phyloP scores from a whole-genome alignment of 2,113 vertebrate species.

The Petrocephalus zakoni region DNA sequence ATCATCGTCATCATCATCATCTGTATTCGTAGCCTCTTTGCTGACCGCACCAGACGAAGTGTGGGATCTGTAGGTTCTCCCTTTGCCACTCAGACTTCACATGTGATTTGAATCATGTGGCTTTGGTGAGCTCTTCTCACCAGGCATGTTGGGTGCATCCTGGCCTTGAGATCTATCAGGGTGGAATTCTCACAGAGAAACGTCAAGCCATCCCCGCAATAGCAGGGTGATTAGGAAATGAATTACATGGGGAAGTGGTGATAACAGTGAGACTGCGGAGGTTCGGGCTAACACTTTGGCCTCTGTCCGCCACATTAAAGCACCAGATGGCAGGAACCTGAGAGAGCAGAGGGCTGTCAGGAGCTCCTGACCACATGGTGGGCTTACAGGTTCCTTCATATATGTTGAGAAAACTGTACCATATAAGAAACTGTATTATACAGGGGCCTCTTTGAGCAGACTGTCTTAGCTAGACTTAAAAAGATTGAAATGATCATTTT shows the following conservation, averaged over 20 bases:
- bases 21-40: constrained; percentile 12
- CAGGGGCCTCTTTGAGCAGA: background rate
- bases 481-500: background rate
- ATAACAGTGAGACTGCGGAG: background rate
- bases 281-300: background rate
- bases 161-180: background rate
- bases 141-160: background rate
- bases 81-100: background rate
- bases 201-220: background rate
- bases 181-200: background rate
- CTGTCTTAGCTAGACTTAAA: background rate
- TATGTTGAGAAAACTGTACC: background rate
- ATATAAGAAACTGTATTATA: background rate
- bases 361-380: background rate
- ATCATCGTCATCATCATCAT: constrained; percentile 40
- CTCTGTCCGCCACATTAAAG: background rate
- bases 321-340: constrained; percentile 23
- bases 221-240: background rate
- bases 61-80: background rate
- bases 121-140: background rate
- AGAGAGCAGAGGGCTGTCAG: background rate
- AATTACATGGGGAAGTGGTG: background rate
- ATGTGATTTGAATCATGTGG: background rate
- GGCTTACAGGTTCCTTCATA: background rate
- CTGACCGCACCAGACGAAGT: background rate